Evolutionary conservation across 1,140 invertebrate genomes (phyloP).

Genomic region (Mercenaria mercenaria): DNA sequence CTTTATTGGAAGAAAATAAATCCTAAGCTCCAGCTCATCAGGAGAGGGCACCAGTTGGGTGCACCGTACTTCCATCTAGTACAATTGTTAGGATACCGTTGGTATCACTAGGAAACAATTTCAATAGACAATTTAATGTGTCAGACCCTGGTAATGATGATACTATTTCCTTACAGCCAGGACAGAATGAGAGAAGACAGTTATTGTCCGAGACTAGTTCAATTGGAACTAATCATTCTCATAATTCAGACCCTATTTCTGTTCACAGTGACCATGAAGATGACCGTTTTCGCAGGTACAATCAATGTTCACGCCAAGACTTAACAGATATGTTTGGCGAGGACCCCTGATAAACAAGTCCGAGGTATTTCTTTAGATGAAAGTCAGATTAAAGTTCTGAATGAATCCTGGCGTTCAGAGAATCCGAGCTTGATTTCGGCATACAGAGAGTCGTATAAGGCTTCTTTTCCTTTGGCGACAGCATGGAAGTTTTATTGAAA

Average conservation of each 20-base stretch:
- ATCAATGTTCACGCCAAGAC: background rate
- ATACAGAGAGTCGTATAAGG: slow-evolving; percentile 13
- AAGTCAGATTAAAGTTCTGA: slow-evolving; percentile 8
- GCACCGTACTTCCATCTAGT: too few species aligned
- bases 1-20: too few species aligned
- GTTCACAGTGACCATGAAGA: background rate
- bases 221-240: background rate
- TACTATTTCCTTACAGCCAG: background rate
- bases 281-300: background rate
- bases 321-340: slow-evolving; percentile 32
- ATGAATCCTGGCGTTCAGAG: background rate
- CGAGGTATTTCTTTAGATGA: slow-evolving; percentile 4
- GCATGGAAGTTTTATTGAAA: background rate
- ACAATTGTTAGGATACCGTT: too few species aligned
- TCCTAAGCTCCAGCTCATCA: too few species aligned
- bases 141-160: background rate
- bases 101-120: too few species aligned
- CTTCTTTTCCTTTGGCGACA: background rate
- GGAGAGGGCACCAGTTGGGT: too few species aligned
- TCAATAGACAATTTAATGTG: too few species aligned
- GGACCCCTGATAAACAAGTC: background rate
- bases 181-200: background rate
- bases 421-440: background rate
- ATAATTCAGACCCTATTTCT: background rate
- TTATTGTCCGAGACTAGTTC: background rate